Evolutionary conservation across 2,888 invertebrate species (phyloP).

Genomic region (Lasioglossum villosulum): DNA sequence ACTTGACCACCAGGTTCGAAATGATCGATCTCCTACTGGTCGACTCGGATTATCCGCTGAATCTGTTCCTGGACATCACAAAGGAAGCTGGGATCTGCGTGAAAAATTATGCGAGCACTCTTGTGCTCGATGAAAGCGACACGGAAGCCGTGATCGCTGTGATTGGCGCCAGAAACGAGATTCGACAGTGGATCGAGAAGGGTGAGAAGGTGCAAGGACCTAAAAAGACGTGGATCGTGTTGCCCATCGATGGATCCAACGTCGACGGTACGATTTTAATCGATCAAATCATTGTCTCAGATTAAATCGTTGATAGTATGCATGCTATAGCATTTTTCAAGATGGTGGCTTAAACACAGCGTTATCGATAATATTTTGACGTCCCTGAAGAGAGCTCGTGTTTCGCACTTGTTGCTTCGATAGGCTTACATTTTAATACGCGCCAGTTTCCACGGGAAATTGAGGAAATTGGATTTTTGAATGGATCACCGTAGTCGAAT

Average conservation of each 20-base stretch:
- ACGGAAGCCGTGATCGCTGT: conserved; percentile 74
- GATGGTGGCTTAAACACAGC: background rate
- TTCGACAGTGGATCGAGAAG: conserved; percentile 76
- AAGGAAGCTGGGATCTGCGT: conserved; percentile 79
- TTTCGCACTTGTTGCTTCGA: conserved; percentile 10
- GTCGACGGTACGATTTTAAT: conserved; percentile 75
- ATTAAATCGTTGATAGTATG: background rate
- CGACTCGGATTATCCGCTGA: conserved; percentile 64
- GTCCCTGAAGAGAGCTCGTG: background rate
- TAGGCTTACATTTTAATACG: background rate
- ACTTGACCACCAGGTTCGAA: conserved; percentile 75
- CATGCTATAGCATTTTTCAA: background rate
- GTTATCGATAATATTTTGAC: background rate
- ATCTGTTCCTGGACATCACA: conserved; percentile 72
- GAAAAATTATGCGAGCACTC: conserved; percentile 66
- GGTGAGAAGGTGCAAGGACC: conserved; percentile 59
- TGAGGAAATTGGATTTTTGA: conserved; percentile 1
- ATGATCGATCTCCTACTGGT: conserved; percentile 76
- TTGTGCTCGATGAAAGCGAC: conserved; percentile 66
- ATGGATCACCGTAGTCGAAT: background rate
- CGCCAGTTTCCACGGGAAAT: background rate
- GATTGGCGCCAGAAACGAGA: conserved; percentile 74
- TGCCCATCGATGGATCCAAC: conserved; percentile 77
- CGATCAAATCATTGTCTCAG: background rate
- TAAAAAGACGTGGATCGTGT: conserved; percentile 77